Base-by-base conservation (phyloP, 2,113 vertebrate species). In the Sander lucioperca region DNA sequence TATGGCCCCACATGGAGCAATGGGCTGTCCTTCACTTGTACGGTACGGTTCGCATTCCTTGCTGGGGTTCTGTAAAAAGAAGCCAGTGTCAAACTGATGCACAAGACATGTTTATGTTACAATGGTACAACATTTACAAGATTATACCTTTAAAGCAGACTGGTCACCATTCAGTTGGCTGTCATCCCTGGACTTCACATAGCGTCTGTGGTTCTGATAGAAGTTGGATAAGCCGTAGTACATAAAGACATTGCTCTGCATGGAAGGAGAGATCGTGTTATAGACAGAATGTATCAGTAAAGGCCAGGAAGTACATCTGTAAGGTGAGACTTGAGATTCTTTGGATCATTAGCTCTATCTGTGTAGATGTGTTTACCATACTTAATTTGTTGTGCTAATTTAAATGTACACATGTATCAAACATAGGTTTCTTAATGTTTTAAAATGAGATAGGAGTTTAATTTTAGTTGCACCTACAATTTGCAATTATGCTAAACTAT, bases 201-300 rank as follows among this genome's bases (percentile, higher is more conserved):
- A 99, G 36, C 97, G 97, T 61, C 98, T 96, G 89, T 99, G 98
- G 91, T 99, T 99, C 93, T 99, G 98, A 89, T 99, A 99, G 93
- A 99, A 99, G 96, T 99, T 99, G 83, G 98, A 99, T 53, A 99
- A 92, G 83, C 98, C 98, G 0, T 99, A 99, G 93, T 99, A 99
- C 98, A 99, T 99, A 79, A 97, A 99, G 8, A 99, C 98, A 70
- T 98, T 97, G 87, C 96, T 97, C 98, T 99, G 88, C 33, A 92
- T 62, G 59, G 82, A 53, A 75, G 56, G 57, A 7, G 67, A 72
- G 27, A 82, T 50, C 0, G 0, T 19, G 16, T 48, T 10, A 81
- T 9, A 30, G 23, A 57, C 45, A 48, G 21, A 53, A 14, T n/a
- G 2, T 7, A 72, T 69, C 21, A 59, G 12, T 27, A 63, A 25